Evolutionary conservation across 2,113 vertebrate species (phyloP), one percentile per base, ranked within the genome.

Genomic region (Helogale parvula): DNA sequence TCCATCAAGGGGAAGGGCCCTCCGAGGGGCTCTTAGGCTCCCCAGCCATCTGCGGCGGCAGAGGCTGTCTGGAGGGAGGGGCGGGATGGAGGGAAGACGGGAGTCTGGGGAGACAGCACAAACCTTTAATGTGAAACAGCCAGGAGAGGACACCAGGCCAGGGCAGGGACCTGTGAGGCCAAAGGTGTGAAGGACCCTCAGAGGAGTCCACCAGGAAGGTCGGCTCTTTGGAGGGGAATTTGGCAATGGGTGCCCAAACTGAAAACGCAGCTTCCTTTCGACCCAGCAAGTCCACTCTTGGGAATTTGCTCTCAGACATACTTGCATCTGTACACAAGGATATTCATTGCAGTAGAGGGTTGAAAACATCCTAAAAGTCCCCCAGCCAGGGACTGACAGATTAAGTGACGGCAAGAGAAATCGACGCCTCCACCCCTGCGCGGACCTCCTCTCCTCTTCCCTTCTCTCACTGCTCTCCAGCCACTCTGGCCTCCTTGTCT

Each of bases 1-100:
- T 85, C 77, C 65, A 81, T 90, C 66, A 82, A 29, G 41, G 60
- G 25, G 23, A 90, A 69, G 60, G 4, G 38, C 65, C 66, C 90
- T 60, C 96, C 31, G 3, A 76, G 96, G 84, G 69, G 80, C 63
- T 50, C 88, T 76, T 11, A 63, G 74, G 23, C 47, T 57, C 66
- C 92, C 57, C n/a, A 31, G 88, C 69, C 95, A 66, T 83, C 89
- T 89, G 97, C 12, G 17, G 74, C 25, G 5, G 68, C 80, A 63
- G 10, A 41, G 19, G 57, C 11, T 2, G 0, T 29, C 38, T 47
- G 76, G 29, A 84, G 52, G 29, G 31, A 41, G 23, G 72, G 27
- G 31, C 5, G 0, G 17, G 68, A 21, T 0, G 0, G 23, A n/a
- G 66, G 52, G 57, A 27, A 74, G 57, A 76, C 0, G 0, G 71